Conservation (phyloP, 1,140 invertebrate genomes). For the Globodera ellingtonae region DNA sequence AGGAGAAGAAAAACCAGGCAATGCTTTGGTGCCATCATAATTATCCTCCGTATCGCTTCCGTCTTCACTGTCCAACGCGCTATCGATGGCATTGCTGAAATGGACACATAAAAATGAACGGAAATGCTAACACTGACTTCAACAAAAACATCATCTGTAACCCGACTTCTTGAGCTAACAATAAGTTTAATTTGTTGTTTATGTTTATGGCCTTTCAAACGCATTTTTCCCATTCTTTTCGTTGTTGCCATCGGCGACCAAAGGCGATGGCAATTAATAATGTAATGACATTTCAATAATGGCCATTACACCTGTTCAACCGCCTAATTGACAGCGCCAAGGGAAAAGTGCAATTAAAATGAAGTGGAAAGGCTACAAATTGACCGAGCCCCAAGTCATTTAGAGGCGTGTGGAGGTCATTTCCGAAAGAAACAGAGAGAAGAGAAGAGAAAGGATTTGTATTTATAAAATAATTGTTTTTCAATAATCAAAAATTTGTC, state of each 20-base stretch:
- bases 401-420: background rate
- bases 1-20: slow-evolving; percentile 32
- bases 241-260: slow-evolving; percentile 26
- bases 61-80: slow-evolving; percentile 60
- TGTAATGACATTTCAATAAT: background rate
- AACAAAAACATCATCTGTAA: slow-evolving; percentile 26
- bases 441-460: too few species aligned
- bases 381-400: background rate
- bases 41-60: slow-evolving; percentile 55
- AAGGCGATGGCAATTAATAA: background rate
- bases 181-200: slow-evolving; percentile 14
- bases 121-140: slow-evolving; percentile 18
- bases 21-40: slow-evolving; percentile 54
- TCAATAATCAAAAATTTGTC: too few species aligned
- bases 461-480: too few species aligned
- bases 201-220: background rate
- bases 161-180: background rate
- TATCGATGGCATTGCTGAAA: slow-evolving; percentile 62
- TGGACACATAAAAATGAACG: slow-evolving; percentile 1
- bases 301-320: slow-evolving; percentile 7
- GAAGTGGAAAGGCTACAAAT: background rate
- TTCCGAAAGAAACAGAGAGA: too few species aligned
- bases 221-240: background rate
- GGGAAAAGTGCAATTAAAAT: background rate
- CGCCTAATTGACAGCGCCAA: slow-evolving; percentile 13